Evolutionary conservation across 2,113 vertebrate genomes (phyloP).

Genomic region (Stictonetta naevosa): DNA sequence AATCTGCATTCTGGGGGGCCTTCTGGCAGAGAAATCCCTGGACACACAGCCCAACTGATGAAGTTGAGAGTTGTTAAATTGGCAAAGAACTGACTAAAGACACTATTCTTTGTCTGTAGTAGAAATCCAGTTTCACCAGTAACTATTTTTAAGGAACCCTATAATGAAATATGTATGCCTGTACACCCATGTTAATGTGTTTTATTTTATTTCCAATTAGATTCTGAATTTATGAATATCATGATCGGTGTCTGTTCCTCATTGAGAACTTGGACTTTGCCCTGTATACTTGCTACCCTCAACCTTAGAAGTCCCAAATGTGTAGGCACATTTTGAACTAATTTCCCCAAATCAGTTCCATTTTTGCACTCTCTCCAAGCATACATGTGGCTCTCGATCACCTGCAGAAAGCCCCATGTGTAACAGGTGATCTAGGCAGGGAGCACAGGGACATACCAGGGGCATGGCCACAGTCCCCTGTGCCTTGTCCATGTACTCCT

Average conservation of each 20-base stretch:
- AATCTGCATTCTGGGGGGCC: background rate
- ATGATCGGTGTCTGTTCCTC: background rate
- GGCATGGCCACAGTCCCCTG: background rate
- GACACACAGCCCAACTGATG: background rate
- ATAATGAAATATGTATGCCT: background rate
- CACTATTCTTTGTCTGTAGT: background rate
- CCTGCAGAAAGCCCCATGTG: background rate
- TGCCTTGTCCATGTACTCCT: background rate
- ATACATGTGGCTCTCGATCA: background rate
- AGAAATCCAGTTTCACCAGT: background rate
- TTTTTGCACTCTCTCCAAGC: background rate
- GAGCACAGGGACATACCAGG: fast-evolving
- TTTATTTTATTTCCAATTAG: background rate
- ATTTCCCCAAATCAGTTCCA: background rate
- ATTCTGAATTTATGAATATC: background rate
- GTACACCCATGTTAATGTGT: background rate
- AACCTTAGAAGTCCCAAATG: background rate
- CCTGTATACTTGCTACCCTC: background rate
- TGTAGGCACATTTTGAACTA: background rate
- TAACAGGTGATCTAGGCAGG: background rate
- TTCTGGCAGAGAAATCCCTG: background rate
- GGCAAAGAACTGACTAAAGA: background rate
- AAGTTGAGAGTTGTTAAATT: background rate
- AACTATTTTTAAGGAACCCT: background rate
- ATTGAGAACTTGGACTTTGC: background rate